Conservation (phyloP, 2,888 invertebrate genomes). For the Drosophila vallismaia region DNA sequence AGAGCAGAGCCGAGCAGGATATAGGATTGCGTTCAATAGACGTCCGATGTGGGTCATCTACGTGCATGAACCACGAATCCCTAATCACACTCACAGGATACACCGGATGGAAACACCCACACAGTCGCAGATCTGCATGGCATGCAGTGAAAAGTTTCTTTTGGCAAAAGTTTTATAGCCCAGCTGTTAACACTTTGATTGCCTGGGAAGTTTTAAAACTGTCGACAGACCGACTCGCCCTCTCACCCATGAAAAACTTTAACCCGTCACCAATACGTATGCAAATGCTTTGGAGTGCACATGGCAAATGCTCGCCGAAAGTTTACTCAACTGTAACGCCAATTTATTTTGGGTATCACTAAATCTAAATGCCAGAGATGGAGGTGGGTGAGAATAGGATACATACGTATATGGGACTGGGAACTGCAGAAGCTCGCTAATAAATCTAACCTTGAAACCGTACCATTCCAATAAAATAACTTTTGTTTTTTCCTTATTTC, state of each 20-base stretch:
- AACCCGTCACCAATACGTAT: slow-evolving; percentile 47
- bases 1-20: neutral
- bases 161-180: slow-evolving; percentile 64
- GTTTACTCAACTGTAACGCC: slow-evolving; percentile 51
- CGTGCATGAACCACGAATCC: slow-evolving; percentile 18
- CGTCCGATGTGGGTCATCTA: slow-evolving; percentile 31
- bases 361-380: slow-evolving; percentile 8
- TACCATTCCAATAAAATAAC: neutral
- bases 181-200: slow-evolving; percentile 75
- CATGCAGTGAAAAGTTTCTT: slow-evolving; percentile 58
- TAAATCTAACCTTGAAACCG: neutral
- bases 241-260: slow-evolving; percentile 32
- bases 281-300: slow-evolving; percentile 66
- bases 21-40: slow-evolving; percentile 9
- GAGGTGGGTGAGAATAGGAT: neutral
- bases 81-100: slow-evolving; percentile 17
- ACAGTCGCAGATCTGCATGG: slow-evolving; percentile 8
- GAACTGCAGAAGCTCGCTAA: neutral
- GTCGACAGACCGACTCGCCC: slow-evolving; percentile 37
- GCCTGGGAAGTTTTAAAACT: slow-evolving; percentile 61
- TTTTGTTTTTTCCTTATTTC: neutral
- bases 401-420: no score
- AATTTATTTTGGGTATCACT: slow-evolving; percentile 46
- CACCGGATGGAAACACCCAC: neutral
- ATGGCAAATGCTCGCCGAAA: slow-evolving; percentile 37